phyloP scores from a whole-genome alignment of 2,888 invertebrate species.

The Ichneumoninae sp. region DNA sequence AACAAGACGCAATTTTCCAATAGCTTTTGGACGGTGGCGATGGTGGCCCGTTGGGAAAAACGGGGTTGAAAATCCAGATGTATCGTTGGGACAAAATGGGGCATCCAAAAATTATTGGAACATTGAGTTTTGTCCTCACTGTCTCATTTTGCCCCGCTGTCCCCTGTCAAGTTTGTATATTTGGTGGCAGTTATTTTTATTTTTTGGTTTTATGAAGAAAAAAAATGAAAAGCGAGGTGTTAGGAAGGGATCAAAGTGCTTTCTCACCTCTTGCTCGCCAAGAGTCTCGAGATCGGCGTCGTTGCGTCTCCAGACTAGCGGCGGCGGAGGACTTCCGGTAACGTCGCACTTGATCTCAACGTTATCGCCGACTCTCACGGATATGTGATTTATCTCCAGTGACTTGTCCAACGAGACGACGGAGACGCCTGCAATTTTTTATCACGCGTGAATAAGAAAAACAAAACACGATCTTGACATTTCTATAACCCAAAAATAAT shows the following conservation, averaged over 20 bases:
- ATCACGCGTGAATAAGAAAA: background rate
- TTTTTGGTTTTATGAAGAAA: background rate
- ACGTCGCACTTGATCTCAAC: constrained; percentile 92
- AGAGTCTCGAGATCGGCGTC: constrained; percentile 87
- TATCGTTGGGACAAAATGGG: too few relatives aligned
- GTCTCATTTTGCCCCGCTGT: too few relatives aligned
- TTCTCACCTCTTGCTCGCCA: constrained; percentile 86
- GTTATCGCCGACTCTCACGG: constrained; percentile 90
- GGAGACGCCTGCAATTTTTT: constrained; percentile 86
- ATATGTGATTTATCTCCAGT: constrained; percentile 89
- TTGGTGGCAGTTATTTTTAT: background rate
- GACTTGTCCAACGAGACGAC: constrained; percentile 90
- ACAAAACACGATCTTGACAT: background rate
- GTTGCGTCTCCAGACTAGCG: constrained; percentile 90
- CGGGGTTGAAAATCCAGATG: too few relatives aligned
- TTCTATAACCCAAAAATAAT: background rate
- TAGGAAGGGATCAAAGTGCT: constrained; percentile 18
- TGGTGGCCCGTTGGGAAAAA: too few relatives aligned
- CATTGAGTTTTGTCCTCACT: too few relatives aligned
- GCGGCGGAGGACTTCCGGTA: constrained; percentile 89
- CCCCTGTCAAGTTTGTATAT: too few relatives aligned
- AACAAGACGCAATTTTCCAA: too few relatives aligned
- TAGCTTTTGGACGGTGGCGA: too few relatives aligned
- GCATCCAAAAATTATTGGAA: too few relatives aligned
- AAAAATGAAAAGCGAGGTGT: background rate